Conservation (phyloP, 2,113 vertebrate genomes). For the Poeciliopsis occidentalis region DNA sequence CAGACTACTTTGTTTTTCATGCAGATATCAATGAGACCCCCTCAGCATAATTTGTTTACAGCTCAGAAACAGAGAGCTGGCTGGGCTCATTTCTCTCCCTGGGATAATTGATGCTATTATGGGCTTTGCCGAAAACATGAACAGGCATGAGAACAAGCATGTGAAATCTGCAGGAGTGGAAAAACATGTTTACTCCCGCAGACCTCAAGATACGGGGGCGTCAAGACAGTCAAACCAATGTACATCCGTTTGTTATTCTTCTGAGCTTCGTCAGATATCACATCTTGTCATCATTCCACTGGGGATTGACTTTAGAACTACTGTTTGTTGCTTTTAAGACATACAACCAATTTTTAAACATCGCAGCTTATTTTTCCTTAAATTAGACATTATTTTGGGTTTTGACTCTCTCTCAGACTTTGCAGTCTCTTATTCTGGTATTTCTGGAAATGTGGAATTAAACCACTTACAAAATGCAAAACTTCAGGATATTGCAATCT, state of each 20-base stretch:
- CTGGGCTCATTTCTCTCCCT: slow-evolving; percentile 52
- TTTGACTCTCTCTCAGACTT: too few species aligned
- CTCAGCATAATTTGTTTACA: slow-evolving; percentile 72
- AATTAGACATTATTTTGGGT: too few species aligned
- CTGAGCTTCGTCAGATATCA: background rate
- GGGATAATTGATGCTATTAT: slow-evolving; percentile 75
- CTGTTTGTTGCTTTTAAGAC: background rate
- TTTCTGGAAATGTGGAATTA: too few species aligned
- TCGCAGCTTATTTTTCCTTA: background rate
- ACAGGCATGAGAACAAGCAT: slow-evolving; percentile 60
- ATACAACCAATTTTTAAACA: background rate
- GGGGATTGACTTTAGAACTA: background rate
- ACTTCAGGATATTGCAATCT: too few species aligned
- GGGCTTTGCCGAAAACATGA: slow-evolving; percentile 54
- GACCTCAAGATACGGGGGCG: slow-evolving; percentile 14
- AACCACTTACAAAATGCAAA: too few species aligned
- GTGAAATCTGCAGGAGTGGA: slow-evolving; percentile 54
- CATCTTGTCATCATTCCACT: background rate
- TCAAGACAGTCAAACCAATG: background rate
- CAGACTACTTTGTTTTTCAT: slow-evolving; percentile 52
- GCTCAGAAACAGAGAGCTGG: slow-evolving; percentile 58
- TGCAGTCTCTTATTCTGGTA: too few species aligned
- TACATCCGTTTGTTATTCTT: slow-evolving; percentile 4
- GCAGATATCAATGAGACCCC: slow-evolving; percentile 50
- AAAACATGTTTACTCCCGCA: background rate